Evolutionary conservation across 1,140 invertebrate genomes (phyloP).

Genomic region (Andricus grossulariae): DNA sequence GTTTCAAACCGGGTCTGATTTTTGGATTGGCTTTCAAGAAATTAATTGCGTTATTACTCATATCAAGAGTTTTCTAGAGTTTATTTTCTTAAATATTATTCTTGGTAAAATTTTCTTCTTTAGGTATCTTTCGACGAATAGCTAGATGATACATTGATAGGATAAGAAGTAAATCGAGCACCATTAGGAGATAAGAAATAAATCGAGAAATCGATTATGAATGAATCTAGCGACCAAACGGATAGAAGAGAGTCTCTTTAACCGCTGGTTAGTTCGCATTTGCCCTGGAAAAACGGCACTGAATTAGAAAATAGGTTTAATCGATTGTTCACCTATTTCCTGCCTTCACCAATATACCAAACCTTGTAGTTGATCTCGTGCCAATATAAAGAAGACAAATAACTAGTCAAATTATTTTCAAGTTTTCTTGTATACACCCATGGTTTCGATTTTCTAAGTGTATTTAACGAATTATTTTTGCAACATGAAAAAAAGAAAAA

Average conservation of each 20-base stretch:
- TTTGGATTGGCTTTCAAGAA: too few species aligned
- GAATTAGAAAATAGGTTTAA: slow-evolving; percentile 56
- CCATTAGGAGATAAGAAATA: slow-evolving; percentile 36
- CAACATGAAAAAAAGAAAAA: too few species aligned
- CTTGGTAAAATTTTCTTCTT: too few species aligned
- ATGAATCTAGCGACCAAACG: slow-evolving; percentile 2
- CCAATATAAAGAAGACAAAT: slow-evolving; percentile 44
- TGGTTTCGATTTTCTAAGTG: slow-evolving; percentile 49
- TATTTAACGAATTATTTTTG: slow-evolving; percentile 23
- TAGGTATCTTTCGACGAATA: too few species aligned
- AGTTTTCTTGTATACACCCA: slow-evolving; percentile 52
- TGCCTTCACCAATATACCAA: slow-evolving; percentile 25
- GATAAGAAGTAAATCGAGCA: slow-evolving; percentile 37
- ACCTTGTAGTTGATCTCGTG: slow-evolving; percentile 51
- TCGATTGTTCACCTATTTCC: slow-evolving; percentile 46
- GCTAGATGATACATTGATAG: neutral
- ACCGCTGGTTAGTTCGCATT: slow-evolving; percentile 25
- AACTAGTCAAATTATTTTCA: slow-evolving; percentile 34
- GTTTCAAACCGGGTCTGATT: too few species aligned
- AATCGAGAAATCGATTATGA: slow-evolving; percentile 40
- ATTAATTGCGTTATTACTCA: too few species aligned
- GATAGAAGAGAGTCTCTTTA: slow-evolving; percentile 28
- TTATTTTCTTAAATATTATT: too few species aligned
- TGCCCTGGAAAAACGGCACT: slow-evolving; percentile 37
- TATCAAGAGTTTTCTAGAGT: too few species aligned